phyloP scores from a whole-genome alignment of 1,140 invertebrate genomes.

The Tetramorium alpestre region DNA sequence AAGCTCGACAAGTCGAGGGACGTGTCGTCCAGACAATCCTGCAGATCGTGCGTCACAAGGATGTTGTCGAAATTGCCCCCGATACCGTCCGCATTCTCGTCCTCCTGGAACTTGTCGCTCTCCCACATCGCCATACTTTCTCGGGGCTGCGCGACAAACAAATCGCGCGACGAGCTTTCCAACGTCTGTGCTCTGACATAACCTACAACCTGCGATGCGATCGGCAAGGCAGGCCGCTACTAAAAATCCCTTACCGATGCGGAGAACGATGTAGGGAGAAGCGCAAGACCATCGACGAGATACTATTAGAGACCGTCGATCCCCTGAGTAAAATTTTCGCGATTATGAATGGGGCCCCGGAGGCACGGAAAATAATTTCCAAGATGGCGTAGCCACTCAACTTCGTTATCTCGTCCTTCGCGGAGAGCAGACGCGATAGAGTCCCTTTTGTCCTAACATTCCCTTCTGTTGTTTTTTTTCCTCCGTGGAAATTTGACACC shows the following conservation, averaged over 20 bases:
- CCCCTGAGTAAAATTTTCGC: no score
- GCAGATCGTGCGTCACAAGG: constrained; percentile 85
- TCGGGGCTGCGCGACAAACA: constrained; percentile 67
- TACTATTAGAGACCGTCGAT: no score
- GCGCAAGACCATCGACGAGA: no score
- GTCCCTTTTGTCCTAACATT: no score
- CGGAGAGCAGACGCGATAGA: no score
- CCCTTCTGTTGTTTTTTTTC: no score
- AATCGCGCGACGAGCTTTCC: constrained; percentile 50
- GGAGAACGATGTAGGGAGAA: no score
- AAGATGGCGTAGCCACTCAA: no score
- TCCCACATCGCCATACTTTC: constrained; percentile 85
- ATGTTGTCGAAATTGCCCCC: constrained; percentile 82
- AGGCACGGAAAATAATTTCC: no score
- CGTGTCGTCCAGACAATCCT: constrained; percentile 87
- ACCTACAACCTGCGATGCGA: background rate
- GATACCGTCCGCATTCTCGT: constrained; percentile 75
- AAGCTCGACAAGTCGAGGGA: constrained; percentile 85
- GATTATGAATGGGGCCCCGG: no score
- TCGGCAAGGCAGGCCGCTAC: background rate
- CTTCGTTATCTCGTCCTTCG: no score
- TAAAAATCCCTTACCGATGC: background rate
- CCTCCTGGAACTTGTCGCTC: constrained; percentile 79
- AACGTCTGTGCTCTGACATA: background rate
- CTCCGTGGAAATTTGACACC: no score